A percentile compares a stretch with the other conserved stretches of the same genome.
Conservation (phyloP, 2,113 vertebrate genomes). For the Girardinichthys multiradiatus region DNA sequence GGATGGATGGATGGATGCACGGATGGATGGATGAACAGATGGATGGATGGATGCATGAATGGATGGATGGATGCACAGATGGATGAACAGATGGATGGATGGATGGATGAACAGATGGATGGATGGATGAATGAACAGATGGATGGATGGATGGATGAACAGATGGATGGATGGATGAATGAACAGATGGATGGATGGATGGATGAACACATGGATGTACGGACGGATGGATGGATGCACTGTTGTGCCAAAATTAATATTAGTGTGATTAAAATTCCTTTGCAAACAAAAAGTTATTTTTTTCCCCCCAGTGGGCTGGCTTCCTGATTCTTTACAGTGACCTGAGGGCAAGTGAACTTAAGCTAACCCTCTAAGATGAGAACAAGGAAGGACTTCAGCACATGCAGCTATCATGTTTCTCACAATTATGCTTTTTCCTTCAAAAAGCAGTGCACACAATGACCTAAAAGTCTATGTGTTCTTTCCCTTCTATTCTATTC, state of each 20-base stretch:
- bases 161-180: too few species aligned
- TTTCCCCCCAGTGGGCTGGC: neutral
- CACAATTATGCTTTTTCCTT: neutral
- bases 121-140: too few species aligned
- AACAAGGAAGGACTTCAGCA: neutral
- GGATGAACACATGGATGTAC: too few species aligned
- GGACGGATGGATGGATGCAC: neutral
- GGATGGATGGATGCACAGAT: too few species aligned
- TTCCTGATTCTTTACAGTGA: neutral
- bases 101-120: too few species aligned
- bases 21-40: too few species aligned
- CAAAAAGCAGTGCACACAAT: slow-evolving; percentile 11
- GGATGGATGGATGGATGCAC: too few species aligned
- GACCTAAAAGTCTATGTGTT: slow-evolving; percentile 42
- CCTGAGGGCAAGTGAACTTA: neutral
- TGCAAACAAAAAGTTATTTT: neutral
- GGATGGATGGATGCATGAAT: too few species aligned
- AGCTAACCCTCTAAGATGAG: neutral
- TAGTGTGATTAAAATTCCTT: neutral
- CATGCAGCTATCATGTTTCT: slow-evolving; percentile 10
- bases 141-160: too few species aligned
- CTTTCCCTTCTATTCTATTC: slow-evolving; percentile 19
- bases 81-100: too few species aligned
- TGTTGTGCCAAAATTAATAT: neutral
- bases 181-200: too few species aligned